Evolutionary conservation across 2,888 invertebrate species (phyloP), one percentile per base, ranked within the genome.

Genomic region (Tetragonula carbonaria): DNA sequence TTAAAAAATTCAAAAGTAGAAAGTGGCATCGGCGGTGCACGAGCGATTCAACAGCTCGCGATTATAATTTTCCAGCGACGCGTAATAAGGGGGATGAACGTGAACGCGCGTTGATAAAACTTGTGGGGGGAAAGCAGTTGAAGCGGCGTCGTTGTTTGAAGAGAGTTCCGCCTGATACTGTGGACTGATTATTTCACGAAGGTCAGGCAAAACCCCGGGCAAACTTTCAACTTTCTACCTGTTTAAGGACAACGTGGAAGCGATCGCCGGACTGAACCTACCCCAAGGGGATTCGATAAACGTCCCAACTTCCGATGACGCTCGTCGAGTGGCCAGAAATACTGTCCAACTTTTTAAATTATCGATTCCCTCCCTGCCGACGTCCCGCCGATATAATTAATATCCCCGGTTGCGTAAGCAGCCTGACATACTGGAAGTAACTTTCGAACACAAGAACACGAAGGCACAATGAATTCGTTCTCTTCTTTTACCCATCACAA

Each of bases 21-120:
- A 33, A 33, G 13, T 33, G 21, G 21, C 2, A 8, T 65, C 57
- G 18, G 4, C 28, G 5, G n/a, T 28, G 28, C 8, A 16, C 2
- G 11, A 45, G 4, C 23, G 50, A 53, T 71, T 72, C 4, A 28
- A 28, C n/a, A 13, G 57, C 5, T 8, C 16, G 3, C 18, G 86
- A 85, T 89, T 86, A 84, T 85, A 82, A 87, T 87, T 88, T 45
- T 85, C 82, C 80, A 67, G 45, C n/a, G 21, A 28, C 33, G 51
- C 38, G 62, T 72, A 65, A 45, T 72, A 65, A 78, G 53, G 16
- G 55, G 16, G 23, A 13, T 23, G 53, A 62, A 72, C 51, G 63
- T 59, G 70, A 62, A 62, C 45, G 50, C 63, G 67, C 59, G 50
- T 13, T 28, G 73, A 50, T 45, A 73, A 62, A 23, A 14, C 51